Percentiles rank a stretch among this genome's conserved stretches.
These are phyloP conservation scores for Oceanodroma leucorhoa DNA, from an alignment of 2,797 vertebrate species.

Conservation along the genomic window DNA sequence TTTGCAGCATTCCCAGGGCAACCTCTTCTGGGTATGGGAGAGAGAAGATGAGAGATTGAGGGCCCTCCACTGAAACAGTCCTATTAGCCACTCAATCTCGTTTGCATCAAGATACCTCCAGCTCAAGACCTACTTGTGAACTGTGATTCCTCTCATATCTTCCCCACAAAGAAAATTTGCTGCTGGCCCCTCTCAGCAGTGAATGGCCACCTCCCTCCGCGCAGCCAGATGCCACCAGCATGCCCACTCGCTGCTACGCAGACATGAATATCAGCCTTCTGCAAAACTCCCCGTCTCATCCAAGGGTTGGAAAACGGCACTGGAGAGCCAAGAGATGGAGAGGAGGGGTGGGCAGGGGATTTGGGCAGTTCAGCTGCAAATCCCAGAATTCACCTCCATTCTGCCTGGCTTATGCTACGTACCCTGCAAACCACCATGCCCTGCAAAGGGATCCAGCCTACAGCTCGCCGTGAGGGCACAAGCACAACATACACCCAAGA, in stretches of 20 bases:
- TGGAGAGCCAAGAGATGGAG: neutral
- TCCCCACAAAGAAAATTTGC: neutral
- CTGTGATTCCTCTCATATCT: neutral
- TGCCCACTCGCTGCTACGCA: accelerated
- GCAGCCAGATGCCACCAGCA: neutral
- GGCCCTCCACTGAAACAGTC: neutral
- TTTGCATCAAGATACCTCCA: neutral
- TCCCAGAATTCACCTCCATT: neutral
- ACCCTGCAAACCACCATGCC: neutral
- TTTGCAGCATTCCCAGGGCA: neutral
- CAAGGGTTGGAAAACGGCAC: neutral
- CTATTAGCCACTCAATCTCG: neutral
- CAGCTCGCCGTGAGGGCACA: neutral
- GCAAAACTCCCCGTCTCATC: neutral
- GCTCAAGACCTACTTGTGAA: neutral
- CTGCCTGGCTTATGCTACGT: neutral
- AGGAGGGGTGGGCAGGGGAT: neutral
- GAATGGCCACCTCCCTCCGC: neutral
- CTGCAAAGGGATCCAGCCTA: neutral
- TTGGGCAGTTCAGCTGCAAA: neutral
- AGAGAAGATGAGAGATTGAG: neutral
- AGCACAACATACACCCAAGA: no score
- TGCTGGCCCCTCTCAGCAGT: neutral
- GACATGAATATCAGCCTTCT: neutral
- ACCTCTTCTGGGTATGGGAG: neutral